These are phyloP conservation scores for Coracopsis vasa DNA, from an alignment of 2,113 vertebrate genomes.

Conservation along the genomic window DNA sequence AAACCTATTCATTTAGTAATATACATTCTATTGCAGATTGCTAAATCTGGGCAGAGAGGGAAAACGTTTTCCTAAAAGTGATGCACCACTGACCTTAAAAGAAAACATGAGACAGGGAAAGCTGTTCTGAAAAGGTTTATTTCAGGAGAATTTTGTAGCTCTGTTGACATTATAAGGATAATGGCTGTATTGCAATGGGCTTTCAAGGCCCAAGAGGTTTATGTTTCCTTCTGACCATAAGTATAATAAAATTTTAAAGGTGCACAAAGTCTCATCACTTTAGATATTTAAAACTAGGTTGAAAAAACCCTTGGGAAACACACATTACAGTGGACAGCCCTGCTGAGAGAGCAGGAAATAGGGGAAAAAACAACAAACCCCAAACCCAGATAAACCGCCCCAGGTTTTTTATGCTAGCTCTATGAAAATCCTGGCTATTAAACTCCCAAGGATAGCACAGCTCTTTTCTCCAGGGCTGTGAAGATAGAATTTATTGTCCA, in stretches of 20 bases:
- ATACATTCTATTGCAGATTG: slow-evolving; percentile 21
- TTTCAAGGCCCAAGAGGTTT: slow-evolving; percentile 61
- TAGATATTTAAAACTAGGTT: slow-evolving; percentile 47
- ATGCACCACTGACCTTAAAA: slow-evolving; percentile 58
- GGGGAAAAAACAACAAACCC: neutral
- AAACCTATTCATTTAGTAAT: slow-evolving; percentile 50
- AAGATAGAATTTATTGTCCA: slow-evolving; percentile 63
- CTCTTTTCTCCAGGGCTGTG: neutral
- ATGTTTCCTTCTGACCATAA: slow-evolving; percentile 35
- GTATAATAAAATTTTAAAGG: slow-evolving; percentile 57
- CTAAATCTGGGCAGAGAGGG: slow-evolving; percentile 31
- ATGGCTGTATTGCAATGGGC: slow-evolving; percentile 30
- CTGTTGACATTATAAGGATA: slow-evolving; percentile 50
- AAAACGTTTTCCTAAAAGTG: slow-evolving; percentile 34
- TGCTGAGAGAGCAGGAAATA: neutral
- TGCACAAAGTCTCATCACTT: slow-evolving; percentile 42
- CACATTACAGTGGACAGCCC: neutral
- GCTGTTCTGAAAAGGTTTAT: slow-evolving; percentile 57
- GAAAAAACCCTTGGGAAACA: slow-evolving; percentile 15
- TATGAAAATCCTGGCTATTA: slow-evolving; percentile 39
- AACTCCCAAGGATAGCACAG: slow-evolving; percentile 1
- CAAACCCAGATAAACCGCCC: neutral
- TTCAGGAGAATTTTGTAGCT: slow-evolving; percentile 56
- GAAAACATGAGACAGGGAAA: slow-evolving; percentile 41
- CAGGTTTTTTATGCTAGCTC: neutral